phyloP scores from a whole-genome alignment of 1,140 invertebrate species.

The Drosophila biarmipes region DNA sequence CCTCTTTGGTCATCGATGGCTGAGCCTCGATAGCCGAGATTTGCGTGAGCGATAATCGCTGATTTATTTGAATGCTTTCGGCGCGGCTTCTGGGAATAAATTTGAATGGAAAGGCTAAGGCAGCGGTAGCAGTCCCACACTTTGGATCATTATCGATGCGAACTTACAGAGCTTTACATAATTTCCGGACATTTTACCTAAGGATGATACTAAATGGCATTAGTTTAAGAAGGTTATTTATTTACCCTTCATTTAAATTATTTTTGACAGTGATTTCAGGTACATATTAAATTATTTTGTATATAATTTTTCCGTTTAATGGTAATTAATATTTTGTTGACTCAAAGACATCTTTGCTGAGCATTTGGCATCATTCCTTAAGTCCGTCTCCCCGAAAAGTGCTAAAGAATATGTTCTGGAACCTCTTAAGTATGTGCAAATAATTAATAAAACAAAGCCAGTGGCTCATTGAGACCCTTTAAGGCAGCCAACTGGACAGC shows the following conservation, averaged over 20 bases:
- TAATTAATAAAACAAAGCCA: constrained; percentile 11
- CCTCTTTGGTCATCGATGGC: constrained; percentile 39
- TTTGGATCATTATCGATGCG: constrained; percentile 3
- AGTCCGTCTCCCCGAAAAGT: not conserved
- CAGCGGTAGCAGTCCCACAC: constrained; percentile 1
- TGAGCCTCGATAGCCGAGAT: constrained; percentile 29
- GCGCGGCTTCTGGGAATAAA: constrained; percentile 21
- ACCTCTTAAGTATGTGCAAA: not conserved
- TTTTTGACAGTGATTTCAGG: no score
- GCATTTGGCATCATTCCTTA: not conserved
- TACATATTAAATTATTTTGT: no score
- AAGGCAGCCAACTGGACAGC: constrained; percentile 35
- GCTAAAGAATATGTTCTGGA: not conserved
- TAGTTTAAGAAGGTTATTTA: not conserved
- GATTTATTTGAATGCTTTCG: constrained; percentile 44
- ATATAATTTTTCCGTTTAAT: no score
- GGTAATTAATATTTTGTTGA: no score
- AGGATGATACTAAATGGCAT: not conserved
- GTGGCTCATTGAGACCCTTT: constrained; percentile 28
- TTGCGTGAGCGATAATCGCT: constrained; percentile 41
- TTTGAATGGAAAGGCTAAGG: constrained; percentile 2
- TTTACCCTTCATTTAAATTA: not conserved
- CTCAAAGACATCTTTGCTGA: not conserved
- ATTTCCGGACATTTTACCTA: not conserved
- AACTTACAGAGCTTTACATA: constrained; percentile 5